A percentile compares a stretch with the other conserved stretches of the same genome.
phyloP scores from a whole-genome alignment of 92 coral and sea anemone species.

The Hydrozoanthus gracilis region DNA sequence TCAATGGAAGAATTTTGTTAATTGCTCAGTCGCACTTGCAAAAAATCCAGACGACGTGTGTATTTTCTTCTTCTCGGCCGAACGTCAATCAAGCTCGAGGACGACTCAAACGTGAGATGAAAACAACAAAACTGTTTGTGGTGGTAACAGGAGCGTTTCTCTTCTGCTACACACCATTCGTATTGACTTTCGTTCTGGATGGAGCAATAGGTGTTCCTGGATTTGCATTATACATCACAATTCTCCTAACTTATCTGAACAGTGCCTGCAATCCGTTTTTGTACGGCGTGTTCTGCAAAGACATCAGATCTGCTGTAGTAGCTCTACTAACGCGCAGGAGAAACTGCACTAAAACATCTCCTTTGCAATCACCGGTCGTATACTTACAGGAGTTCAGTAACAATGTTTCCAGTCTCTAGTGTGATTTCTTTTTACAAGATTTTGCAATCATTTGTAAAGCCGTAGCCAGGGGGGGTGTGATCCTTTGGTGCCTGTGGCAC shows the following conservation, averaged over 20 bases:
- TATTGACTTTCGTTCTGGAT: constrained; percentile 57
- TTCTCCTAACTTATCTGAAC: constrained; percentile 71
- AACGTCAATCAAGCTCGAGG: constrained; percentile 7
- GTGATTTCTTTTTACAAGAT: too few relatives aligned
- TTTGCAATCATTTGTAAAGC: too few relatives aligned
- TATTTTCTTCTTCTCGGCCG: background rate
- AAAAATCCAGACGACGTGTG: background rate
- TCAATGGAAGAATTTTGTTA: constrained; percentile 66
- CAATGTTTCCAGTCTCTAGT: too few relatives aligned
- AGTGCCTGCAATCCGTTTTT: constrained; percentile 79
- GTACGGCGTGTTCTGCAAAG: constrained; percentile 69
- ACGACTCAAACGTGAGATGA: constrained; percentile 59
- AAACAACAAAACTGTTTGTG: constrained; percentile 72
- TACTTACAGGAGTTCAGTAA: too few relatives aligned
- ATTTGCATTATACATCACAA: constrained; percentile 49
- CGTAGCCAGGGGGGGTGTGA: too few relatives aligned
- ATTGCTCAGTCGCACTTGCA: constrained; percentile 66
- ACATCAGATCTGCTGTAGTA: constrained; percentile 64
- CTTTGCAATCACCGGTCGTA: too few relatives aligned
- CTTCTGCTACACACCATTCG: constrained; percentile 77
- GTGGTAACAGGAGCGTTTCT: constrained; percentile 71
- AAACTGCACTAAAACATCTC: background rate
- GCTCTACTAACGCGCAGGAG: constrained; percentile 4
- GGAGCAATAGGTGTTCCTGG: constrained; percentile 46
- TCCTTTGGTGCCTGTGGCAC: too few relatives aligned